phyloP scores from a whole-genome alignment of 2,888 invertebrate species.

The Agrochola lota region DNA sequence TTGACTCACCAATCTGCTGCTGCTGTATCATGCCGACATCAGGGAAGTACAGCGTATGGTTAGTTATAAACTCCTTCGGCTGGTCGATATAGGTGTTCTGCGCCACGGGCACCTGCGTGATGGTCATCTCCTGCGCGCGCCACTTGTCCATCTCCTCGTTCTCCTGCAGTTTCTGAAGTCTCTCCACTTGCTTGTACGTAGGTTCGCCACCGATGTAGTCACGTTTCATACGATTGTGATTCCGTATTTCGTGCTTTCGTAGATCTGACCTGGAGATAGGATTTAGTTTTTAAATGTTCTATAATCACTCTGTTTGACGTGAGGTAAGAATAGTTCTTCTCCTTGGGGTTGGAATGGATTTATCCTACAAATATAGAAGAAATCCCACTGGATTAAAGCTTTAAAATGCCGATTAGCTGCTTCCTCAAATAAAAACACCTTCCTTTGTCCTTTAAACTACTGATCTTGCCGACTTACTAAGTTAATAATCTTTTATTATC shows the following conservation, averaged over 20 bases:
- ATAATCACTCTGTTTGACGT: not conserved
- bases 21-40: conserved; percentile 82
- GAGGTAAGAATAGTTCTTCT: not conserved
- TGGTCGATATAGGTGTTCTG: conserved; percentile 81
- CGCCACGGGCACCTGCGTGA: conserved; percentile 69
- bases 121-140: conserved; percentile 66
- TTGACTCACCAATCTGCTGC: conserved; percentile 78
- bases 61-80: conserved; percentile 76
- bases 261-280: conserved; percentile 81
- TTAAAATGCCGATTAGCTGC: not conserved
- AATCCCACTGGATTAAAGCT: not conserved
- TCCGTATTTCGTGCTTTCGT: conserved; percentile 87
- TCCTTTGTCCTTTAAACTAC: not conserved
- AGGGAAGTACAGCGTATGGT: conserved; percentile 81
- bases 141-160: conserved; percentile 69
- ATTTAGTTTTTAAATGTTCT: conserved; percentile 16
- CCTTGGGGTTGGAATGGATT: not conserved
- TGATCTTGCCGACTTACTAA: not conserved
- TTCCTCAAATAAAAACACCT: not conserved
- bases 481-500: conserved; percentile 10
- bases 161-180: conserved; percentile 81
- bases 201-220: conserved; percentile 88
- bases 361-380: not conserved
- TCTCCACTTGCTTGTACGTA: conserved; percentile 85
- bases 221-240: conserved; percentile 86